Base-by-base conservation (phyloP, 2,797 vertebrate genomes). In the Pogoniulus pusillus region DNA sequence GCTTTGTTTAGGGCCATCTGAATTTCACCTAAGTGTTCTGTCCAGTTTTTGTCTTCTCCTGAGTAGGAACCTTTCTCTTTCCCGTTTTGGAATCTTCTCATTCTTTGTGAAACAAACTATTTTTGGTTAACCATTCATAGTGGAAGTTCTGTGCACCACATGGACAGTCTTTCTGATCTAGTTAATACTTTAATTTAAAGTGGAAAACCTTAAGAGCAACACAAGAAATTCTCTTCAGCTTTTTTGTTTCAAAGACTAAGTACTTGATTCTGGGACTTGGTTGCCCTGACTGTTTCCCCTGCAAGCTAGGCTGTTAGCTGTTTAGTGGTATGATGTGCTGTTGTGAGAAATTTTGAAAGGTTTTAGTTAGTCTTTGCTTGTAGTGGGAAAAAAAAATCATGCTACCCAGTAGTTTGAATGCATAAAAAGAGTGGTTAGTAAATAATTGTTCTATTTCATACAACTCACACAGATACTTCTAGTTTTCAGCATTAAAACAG, bases 381-480 rank as follows among this genome's bases (percentile, higher is more conserved):
- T 27, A 82, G 83, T 53, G 45, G 47, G 60, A 78, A 64, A 41
- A 6, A 79, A 51, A 5, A 4, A 9, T 77, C 92, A 74, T 68
- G 12, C 54, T 89, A 34, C 11, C 24, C 68, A 63, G 55, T 87
- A 95, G 91, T 96, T 94, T 96, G 89, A 95, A 96, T 95, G 74
- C 39, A 37, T 90, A 89, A 94, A 91, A 89, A 90, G 83, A 95
- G 72, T 88, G 93, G 93, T 88, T 96, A 93, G 92, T 88, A 95
- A 95, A 95, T 92, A 96, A 96, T 96, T 89, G 86, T 77, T 74
- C 18, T 51, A 43, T 93, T 96, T 86, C 43, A 54, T 91, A 93
- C 92, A 94, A 60, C 45, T 89, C 57, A 82, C 17, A 66, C 12
- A 45, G 68, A 93, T 90, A 93, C 76, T 88, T 79, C 86, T 87